Evolutionary conservation across 1,140 invertebrate species (phyloP).

Genomic region (Plectrocnemia conspersa): DNA sequence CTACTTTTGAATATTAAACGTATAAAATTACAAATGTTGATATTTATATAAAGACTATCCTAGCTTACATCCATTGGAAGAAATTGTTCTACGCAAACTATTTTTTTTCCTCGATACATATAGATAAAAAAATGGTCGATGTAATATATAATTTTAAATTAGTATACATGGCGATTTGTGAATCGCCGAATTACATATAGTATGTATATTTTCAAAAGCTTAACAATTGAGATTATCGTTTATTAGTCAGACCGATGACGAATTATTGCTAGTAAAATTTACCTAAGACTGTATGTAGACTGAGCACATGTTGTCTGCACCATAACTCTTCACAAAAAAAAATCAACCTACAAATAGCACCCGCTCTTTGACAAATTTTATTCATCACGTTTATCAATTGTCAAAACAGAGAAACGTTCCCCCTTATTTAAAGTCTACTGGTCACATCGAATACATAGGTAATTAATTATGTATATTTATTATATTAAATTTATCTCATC

Average conservation of each 20-base stretch:
- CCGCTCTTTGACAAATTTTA: constrained; percentile 34
- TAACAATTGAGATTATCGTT: constrained; percentile 17
- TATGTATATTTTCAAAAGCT: constrained; percentile 11
- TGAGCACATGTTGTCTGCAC: constrained; percentile 9
- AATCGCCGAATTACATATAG: constrained; percentile 4
- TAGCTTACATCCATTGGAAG: constrained; percentile 34
- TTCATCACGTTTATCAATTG: constrained; percentile 28
- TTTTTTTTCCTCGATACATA: constrained; percentile 26
- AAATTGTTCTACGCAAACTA: constrained; percentile 27
- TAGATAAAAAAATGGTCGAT: constrained; percentile 34
- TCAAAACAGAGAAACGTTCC: constrained; percentile 18
- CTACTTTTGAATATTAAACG: constrained; percentile 33
- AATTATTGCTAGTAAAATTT: constrained; percentile 23
- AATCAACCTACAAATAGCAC: constrained; percentile 34
- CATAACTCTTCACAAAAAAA: constrained; percentile 5
- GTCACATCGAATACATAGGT: constrained; percentile 22
- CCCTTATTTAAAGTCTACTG: constrained; percentile 16
- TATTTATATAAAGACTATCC: constrained; percentile 34
- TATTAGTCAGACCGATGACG: constrained; percentile 22
- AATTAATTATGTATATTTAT: too few relatives aligned
- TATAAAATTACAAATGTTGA: constrained; percentile 37
- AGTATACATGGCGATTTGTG: constrained; percentile 4
- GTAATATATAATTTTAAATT: constrained; percentile 12
- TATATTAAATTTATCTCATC: too few relatives aligned
- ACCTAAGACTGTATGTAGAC: constrained; percentile 18